Conservation (phyloP, 2,888 invertebrate species). For the Caenorhabditis afra region DNA sequence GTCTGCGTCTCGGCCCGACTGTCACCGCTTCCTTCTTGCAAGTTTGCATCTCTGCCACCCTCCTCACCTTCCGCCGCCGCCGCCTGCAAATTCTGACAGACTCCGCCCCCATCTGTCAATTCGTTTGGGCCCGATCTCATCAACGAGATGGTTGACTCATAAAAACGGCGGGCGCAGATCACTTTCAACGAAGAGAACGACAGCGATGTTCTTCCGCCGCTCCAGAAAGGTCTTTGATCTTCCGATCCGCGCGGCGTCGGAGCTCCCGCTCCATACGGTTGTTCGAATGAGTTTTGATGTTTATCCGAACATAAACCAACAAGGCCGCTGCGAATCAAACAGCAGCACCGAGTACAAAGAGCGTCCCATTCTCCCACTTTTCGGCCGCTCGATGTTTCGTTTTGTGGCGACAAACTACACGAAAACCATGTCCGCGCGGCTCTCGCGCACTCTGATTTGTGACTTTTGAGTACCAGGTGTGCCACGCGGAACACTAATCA, state of each 20-base stretch:
- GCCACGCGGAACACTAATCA: slow-evolving; percentile 34
- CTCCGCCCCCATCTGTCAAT: slow-evolving; percentile 38
- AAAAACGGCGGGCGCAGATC: slow-evolving; percentile 19
- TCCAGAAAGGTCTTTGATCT: slow-evolving; percentile 13
- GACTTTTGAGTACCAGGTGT: slow-evolving; percentile 39
- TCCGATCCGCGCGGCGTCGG: slow-evolving; percentile 11
- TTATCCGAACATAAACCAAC: slow-evolving; percentile 52
- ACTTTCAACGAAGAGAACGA: neutral
- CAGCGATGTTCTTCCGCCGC: slow-evolving; percentile 1
- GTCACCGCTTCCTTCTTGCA: slow-evolving; percentile 21
- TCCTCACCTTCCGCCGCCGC: slow-evolving; percentile 29
- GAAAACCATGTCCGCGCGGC: slow-evolving; percentile 14
- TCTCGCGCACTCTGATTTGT: slow-evolving; percentile 19
- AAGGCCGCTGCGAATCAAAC: slow-evolving; percentile 36
- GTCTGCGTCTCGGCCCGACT: slow-evolving; percentile 35
- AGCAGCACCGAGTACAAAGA: slow-evolving; percentile 43
- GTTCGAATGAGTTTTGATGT: slow-evolving; percentile 54
- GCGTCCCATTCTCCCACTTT: slow-evolving; percentile 10
- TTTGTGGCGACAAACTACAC: slow-evolving; percentile 34
- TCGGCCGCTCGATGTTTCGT: no score
- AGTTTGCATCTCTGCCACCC: slow-evolving; percentile 33
- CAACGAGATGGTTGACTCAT: slow-evolving; percentile 31
- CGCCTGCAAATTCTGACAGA: slow-evolving; percentile 39
- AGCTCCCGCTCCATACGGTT: slow-evolving; percentile 2
- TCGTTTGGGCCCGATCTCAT: slow-evolving; percentile 43